Evolutionary conservation across 2,797 vertebrate species (phyloP).

Genomic region (Anas flavirostris): DNA sequence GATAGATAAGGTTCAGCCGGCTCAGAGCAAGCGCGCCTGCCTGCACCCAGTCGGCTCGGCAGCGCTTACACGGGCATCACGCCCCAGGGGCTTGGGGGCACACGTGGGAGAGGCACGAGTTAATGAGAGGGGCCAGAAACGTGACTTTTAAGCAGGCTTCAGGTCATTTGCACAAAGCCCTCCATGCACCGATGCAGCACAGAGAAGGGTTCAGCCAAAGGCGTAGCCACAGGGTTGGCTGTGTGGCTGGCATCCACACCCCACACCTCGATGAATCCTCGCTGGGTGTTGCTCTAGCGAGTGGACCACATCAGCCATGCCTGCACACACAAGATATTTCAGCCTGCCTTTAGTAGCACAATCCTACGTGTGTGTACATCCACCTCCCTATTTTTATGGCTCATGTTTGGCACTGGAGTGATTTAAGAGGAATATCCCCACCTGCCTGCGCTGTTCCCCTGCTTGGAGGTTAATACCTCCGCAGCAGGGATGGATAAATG

Average conservation of each 20-base stretch:
- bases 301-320: background rate
- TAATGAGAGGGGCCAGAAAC: background rate
- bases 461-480: background rate
- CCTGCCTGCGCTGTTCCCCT: background rate
- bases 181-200: background rate
- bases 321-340: background rate
- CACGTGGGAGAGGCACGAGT: rapidly evolving
- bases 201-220: background rate
- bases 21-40: background rate
- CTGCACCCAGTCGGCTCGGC: background rate
- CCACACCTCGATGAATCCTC: background rate
- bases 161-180: background rate
- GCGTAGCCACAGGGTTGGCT: background rate
- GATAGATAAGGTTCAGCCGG: conserved; percentile 22
- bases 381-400: background rate
- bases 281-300: background rate
- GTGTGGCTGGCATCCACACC: background rate
- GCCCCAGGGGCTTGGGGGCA: background rate
- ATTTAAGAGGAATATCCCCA: background rate
- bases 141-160: background rate
- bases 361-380: rapidly evolving
- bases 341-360: background rate
- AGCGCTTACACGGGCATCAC: background rate
- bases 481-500: background rate
- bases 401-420: background rate